Evolutionary conservation across 2,888 invertebrate species (phyloP).

Genomic region (Erebia palarica): DNA sequence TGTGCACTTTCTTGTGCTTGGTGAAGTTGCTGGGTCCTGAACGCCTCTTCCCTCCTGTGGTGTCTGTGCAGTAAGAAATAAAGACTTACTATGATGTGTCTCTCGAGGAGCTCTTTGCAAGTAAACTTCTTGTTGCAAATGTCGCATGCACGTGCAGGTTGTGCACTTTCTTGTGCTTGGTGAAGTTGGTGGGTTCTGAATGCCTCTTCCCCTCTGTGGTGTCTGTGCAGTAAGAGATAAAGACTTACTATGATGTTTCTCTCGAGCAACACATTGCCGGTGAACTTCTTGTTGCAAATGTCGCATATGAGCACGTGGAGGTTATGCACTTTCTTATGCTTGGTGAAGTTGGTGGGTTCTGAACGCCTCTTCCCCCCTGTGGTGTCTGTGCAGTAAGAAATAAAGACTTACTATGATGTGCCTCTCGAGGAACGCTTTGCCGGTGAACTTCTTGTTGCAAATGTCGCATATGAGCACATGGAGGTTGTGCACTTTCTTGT

Average conservation of each 20-base stretch:
- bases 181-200: too few species aligned
- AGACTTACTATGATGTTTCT: conserved; percentile 58
- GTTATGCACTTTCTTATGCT: too few species aligned
- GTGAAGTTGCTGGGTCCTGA: too few species aligned
- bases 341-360: too few species aligned
- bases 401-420: conserved; percentile 57
- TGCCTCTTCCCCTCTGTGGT: too few species aligned
- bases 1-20: too few species aligned
- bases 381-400: not conserved
- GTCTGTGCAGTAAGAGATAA: not conserved
- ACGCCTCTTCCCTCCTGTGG: too few species aligned
- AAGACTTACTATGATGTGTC: conserved; percentile 58
- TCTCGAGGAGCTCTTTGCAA: conserved; percentile 45
- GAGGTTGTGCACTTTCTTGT: conserved; percentile 65
- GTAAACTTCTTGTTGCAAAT: conserved; percentile 62
- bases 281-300: conserved; percentile 61
- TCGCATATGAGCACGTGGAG: too few species aligned
- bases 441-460: conserved; percentile 61
- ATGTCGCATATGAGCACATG: conserved; percentile 52
- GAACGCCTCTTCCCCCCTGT: too few species aligned
- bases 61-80: not conserved
- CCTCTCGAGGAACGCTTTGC: conserved; percentile 45
- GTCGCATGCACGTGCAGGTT: too few species aligned
- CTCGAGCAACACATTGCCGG: conserved; percentile 46
- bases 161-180: too few species aligned